These are phyloP conservation scores for Brotula barbata DNA, from an alignment of 2,797 vertebrate genomes.

Conservation along the genomic window DNA sequence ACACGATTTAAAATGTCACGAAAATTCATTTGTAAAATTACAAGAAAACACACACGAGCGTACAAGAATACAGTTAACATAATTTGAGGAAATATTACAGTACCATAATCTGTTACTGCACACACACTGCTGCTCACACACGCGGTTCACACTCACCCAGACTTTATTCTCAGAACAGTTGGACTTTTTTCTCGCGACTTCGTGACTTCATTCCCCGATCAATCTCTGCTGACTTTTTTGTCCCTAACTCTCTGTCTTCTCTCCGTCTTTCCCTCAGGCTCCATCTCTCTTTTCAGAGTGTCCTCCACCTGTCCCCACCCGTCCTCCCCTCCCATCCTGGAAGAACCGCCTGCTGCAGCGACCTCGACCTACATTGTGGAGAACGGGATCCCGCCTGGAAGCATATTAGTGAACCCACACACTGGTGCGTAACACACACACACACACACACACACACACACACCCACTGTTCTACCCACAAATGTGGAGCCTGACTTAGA, in stretches of 20 bases:
- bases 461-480: no score
- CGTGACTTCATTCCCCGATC: no score
- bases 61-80: no score
- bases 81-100: no score
- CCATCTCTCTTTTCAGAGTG: conserved; percentile 82
- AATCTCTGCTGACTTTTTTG: conserved; percentile 15
- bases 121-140: no score
- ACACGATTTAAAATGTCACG: no score
- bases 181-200: no score
- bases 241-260: neutral
- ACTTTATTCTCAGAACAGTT: no score
- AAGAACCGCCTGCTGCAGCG: conserved; percentile 74
- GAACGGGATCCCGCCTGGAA: conserved; percentile 92
- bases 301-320: conserved; percentile 68
- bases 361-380: conserved; percentile 89
- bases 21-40: no score
- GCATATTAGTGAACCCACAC: conserved; percentile 93
- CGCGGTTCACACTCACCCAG: no score
- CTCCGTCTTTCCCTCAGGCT: conserved; percentile 72
- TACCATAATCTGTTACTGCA: no score
- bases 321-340: conserved; percentile 74
- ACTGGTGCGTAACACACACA: conserved; percentile 80
- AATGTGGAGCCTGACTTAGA: conserved; percentile 21
- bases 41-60: no score
- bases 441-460: conserved; percentile 6